Base-by-base conservation (phyloP, 2,888 invertebrate genomes). In the Pycnomerus fuliginosus region DNA sequence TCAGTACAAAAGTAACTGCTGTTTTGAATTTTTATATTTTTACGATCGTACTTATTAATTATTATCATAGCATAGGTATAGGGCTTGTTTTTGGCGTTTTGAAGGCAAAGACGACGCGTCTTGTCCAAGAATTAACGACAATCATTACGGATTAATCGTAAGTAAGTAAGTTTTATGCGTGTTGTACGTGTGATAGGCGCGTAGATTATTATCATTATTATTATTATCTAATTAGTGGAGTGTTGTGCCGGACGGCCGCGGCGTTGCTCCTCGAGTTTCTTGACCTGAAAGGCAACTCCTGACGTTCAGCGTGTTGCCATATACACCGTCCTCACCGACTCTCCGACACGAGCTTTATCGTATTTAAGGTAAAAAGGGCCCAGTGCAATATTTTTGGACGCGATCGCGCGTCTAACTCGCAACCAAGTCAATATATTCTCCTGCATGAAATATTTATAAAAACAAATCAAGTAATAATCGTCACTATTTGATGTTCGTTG, bases 71-170 rank as follows among this genome's bases (percentile, higher is more conserved):
- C 7, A 59, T 60, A 53, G 52, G 52, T 56, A 51, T 46, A 33
- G 14, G 27, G 32, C 66, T 65, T 54, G 42, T 52, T 64, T 70
- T 64, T 51, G 59, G 56, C 65, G 62, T 69, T 70, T 67, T 59
- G 52, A 61, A 61, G 65, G 61, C 64, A 61, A 62, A 62, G 64
- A 59, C 65, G 65, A 59, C 60, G 56, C 61, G 68, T 68, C 70
- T 69, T 70, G 71, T 71, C 71, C 71, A 71, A 71, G 71, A 71
- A 71, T 71, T 69, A 55, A 62, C 62, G 71, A 71, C 71, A 71
- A 71, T 71, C 71, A 71, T 62, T 65, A n/a, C n/a, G n/a, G 50
- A 48, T 43, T 30, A 50, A 33, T 44, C 31, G 41, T 37, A 42
- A 37, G 44, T 38, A 14, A 23, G 30, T 30, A 25, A 25, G 25